A percentile compares a stretch with the other conserved stretches of the same genome.
These are phyloP conservation scores for Pristionchus maxplancki DNA, from an alignment of 2,888 invertebrate genomes.

Conservation along the genomic window DNA sequence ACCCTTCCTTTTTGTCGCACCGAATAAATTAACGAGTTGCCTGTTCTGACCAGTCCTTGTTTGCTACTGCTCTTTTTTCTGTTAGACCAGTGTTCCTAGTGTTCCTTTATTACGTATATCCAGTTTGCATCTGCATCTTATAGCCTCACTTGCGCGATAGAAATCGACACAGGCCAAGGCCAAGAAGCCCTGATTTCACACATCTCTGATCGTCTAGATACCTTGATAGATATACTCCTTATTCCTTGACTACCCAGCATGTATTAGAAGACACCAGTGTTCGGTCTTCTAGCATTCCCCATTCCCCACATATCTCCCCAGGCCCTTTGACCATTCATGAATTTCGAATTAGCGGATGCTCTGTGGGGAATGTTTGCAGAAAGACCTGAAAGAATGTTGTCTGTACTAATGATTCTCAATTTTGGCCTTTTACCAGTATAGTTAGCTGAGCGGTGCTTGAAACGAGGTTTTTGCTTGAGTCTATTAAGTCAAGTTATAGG, in stretches of 20 bases:
- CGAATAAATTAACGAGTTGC: conserved; percentile 38
- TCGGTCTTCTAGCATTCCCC: not conserved
- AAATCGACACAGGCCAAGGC: too few relatives aligned
- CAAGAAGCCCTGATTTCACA: too few relatives aligned
- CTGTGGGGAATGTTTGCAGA: not conserved
- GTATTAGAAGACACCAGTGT: not conserved
- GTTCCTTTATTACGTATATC: not conserved
- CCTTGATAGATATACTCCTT: too few relatives aligned
- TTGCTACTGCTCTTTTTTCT: not conserved
- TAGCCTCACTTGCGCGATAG: too few relatives aligned
- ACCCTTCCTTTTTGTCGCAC: not conserved
- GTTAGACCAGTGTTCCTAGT: not conserved
- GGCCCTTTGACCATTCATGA: conserved; percentile 35
- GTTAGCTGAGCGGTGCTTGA: too few relatives aligned
- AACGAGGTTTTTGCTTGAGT: too few relatives aligned
- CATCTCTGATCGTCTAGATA: too few relatives aligned
- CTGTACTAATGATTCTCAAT: not conserved
- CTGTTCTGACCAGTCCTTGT: not conserved
- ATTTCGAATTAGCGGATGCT: not conserved
- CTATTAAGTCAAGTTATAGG: too few relatives aligned
- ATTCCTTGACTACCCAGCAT: not conserved
- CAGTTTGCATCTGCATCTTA: too few relatives aligned
- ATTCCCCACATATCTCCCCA: not conserved
- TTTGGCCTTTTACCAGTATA: too few relatives aligned
- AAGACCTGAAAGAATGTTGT: not conserved